phyloP scores from a whole-genome alignment of 2,888 invertebrate genomes.

The Acanthoscelides obtectus region DNA sequence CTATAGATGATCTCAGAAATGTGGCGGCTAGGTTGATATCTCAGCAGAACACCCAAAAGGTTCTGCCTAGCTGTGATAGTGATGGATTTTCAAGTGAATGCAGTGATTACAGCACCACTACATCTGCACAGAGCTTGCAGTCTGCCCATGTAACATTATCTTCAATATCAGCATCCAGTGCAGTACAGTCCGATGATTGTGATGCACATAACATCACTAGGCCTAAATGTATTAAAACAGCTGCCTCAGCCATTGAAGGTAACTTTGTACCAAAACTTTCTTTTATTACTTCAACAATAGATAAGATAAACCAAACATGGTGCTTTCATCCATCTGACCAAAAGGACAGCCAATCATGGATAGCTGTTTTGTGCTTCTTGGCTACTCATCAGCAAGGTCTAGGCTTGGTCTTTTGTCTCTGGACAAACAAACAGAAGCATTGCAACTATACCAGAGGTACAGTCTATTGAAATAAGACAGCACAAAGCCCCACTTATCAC shows the following conservation, averaged over 20 bases:
- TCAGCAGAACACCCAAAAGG: slow-evolving; percentile 36
- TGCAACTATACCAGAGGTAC: too few species aligned
- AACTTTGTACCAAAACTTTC: too few species aligned
- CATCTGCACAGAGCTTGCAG: slow-evolving; percentile 25
- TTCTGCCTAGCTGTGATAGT: slow-evolving; percentile 37
- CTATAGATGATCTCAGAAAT: slow-evolving; percentile 47
- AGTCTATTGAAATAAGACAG: too few species aligned
- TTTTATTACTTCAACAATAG: too few species aligned
- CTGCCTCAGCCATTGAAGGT: background rate
- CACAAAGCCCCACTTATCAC: too few species aligned
- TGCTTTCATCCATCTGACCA: too few species aligned
- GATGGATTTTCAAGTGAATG: slow-evolving; percentile 45
- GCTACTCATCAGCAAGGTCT: too few species aligned
- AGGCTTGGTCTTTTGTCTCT: too few species aligned
- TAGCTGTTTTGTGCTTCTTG: too few species aligned
- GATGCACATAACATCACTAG: slow-evolving; percentile 18
- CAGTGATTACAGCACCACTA: slow-evolving; percentile 36
- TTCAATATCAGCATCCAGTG: slow-evolving; percentile 13
- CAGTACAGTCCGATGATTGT: slow-evolving; percentile 11
- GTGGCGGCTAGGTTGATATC: slow-evolving; percentile 46
- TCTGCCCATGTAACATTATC: slow-evolving; percentile 25
- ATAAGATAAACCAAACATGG: too few species aligned
- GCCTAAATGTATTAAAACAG: slow-evolving; percentile 11
- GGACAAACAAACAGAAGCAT: too few species aligned
- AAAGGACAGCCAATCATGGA: too few species aligned